phyloP scores from a whole-genome alignment of 2,797 vertebrate species.

The Erethizon dorsatum region DNA sequence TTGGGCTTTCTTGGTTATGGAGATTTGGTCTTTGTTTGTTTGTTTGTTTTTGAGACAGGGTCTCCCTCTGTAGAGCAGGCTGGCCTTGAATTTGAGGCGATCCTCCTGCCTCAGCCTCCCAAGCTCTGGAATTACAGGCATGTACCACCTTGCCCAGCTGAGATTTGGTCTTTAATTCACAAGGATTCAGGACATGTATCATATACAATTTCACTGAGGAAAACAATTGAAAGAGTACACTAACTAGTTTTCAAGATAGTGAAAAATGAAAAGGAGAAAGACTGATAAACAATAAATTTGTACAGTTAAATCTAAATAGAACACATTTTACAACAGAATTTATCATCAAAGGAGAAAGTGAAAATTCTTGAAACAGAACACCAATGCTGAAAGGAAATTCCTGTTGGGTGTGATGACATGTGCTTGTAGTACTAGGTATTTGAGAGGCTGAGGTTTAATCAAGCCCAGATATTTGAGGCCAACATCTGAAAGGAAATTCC shows the following conservation, averaged over 20 bases:
- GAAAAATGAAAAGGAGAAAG: constrained; percentile 9
- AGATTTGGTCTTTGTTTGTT: background rate
- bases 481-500: background rate
- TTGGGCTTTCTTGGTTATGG: background rate
- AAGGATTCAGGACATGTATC: background rate
- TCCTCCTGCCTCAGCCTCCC: background rate
- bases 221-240: constrained; percentile 5
- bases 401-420: too few species aligned
- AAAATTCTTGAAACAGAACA: background rate
- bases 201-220: background rate
- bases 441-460: background rate
- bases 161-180: background rate
- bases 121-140: background rate
- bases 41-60: background rate
- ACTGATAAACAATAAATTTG: background rate
- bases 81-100: background rate
- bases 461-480: background rate
- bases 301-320: constrained; percentile 8
- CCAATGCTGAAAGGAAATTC: background rate
- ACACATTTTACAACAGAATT: background rate
- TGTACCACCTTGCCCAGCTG: background rate
- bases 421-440: background rate
- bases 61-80: background rate
- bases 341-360: background rate
- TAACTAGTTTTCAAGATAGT: background rate